phyloP scores from a whole-genome alignment of 1,140 invertebrate genomes.

The Trinorchestia longiramus region DNA sequence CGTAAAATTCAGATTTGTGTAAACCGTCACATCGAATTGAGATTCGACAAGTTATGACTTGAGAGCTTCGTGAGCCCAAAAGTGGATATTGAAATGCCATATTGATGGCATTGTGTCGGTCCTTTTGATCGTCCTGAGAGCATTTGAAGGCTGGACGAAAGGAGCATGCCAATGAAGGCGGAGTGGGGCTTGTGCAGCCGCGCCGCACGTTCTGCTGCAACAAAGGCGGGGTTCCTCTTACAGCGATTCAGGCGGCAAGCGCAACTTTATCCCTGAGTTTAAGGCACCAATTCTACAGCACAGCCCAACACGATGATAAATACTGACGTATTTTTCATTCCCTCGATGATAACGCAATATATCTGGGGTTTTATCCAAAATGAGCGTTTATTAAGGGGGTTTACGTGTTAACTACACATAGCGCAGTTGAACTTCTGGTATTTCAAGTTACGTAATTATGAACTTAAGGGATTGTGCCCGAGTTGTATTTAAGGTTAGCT shows the following conservation, averaged over 20 bases:
- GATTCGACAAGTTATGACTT: background rate
- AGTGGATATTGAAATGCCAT: slow-evolving; percentile 38
- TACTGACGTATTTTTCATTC: background rate
- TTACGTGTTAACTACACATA: background rate
- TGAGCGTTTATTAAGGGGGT: background rate
- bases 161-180: background rate
- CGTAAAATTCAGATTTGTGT: background rate
- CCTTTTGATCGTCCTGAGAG: slow-evolving; percentile 26
- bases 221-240: background rate
- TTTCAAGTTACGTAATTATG: background rate
- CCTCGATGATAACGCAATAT: background rate
- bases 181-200: background rate
- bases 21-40: background rate
- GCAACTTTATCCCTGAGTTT: background rate
- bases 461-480: background rate
- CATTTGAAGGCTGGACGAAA: background rate
- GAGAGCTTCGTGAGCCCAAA: background rate
- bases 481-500: background rate
- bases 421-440: background rate
- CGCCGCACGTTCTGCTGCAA: background rate
- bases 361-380: background rate
- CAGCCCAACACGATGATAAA: background rate
- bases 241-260: background rate
- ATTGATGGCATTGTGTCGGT: slow-evolving; percentile 36
- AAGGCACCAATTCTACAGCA: background rate